Conservation (phyloP, 2,888 invertebrate species). For the Stenchaetothrips biformis region DNA sequence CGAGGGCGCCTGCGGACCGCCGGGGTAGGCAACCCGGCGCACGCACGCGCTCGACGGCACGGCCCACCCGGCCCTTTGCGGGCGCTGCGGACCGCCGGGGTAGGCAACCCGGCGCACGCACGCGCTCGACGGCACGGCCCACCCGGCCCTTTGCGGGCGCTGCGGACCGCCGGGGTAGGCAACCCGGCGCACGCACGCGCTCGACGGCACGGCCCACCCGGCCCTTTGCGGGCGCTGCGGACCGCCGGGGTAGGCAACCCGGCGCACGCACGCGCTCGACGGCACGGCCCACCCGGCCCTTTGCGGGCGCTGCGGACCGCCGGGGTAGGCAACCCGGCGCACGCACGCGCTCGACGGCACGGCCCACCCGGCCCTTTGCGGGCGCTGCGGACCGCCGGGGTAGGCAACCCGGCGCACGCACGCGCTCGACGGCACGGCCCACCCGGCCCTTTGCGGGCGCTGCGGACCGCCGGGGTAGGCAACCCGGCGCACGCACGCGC, state of each 20-base stretch:
- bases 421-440: too few relatives aligned
- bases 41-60: background rate
- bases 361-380: too few relatives aligned
- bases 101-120: background rate
- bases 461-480: too few relatives aligned
- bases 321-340: too few relatives aligned
- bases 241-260: background rate
- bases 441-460: too few relatives aligned
- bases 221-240: too few relatives aligned
- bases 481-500: too few relatives aligned
- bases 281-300: background rate
- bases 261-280: background rate
- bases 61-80: background rate
- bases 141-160: background rate
- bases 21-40: background rate
- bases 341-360: too few relatives aligned
- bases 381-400: too few relatives aligned
- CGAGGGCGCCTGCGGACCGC: background rate
- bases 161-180: background rate
- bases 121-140: background rate
- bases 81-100: background rate
- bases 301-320: too few relatives aligned
- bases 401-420: too few relatives aligned
- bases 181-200: background rate
- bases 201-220: background rate